A percentile compares a stretch with the other conserved stretches of the same genome.
Conservation (phyloP, 2,888 invertebrate species). For the Copidosoma aretas region DNA sequence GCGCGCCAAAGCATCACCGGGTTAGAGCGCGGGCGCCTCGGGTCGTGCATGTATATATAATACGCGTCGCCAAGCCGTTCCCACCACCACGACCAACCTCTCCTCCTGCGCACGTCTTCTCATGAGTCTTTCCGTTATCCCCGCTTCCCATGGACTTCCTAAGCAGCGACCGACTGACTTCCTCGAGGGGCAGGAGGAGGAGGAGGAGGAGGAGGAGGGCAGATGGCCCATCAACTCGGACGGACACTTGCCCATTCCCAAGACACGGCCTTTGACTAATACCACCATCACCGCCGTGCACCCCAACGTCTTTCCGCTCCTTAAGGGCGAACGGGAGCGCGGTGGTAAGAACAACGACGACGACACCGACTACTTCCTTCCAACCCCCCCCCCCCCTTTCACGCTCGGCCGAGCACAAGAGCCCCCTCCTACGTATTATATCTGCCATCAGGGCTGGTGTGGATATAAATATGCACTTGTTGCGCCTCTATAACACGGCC, state of each 20-base stretch:
- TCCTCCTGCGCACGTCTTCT: slow-evolving; percentile 41
- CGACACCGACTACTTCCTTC: background rate
- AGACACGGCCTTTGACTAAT: too few relatives aligned
- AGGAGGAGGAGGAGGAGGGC: too few relatives aligned
- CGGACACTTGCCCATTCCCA: slow-evolving; percentile 27
- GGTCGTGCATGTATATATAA: background rate
- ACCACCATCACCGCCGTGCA: background rate
- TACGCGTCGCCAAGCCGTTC: slow-evolving; percentile 51
- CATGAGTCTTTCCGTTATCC: slow-evolving; percentile 62
- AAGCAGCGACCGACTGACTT: slow-evolving; percentile 37
- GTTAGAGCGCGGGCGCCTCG: background rate
- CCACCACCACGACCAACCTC: slow-evolving; percentile 43
- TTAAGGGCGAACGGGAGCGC: background rate
- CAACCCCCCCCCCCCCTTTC: slow-evolving; percentile 26
- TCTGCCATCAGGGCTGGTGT: too few relatives aligned
- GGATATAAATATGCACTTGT: background rate
- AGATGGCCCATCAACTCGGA: slow-evolving; percentile 61
- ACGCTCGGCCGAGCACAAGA: slow-evolving; percentile 25
- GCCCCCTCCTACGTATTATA: too few relatives aligned
- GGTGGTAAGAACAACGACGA: background rate
- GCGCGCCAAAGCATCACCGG: background rate
- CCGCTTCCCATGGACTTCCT: slow-evolving; percentile 63
- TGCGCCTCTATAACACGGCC: slow-evolving; percentile 1
- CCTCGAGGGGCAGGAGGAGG: too few relatives aligned
- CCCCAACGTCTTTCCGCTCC: slow-evolving; percentile 26